These are phyloP conservation scores for Oxygymnocypris stewartii DNA, from an alignment of 2,113 vertebrate species.

Conservation along the genomic window DNA sequence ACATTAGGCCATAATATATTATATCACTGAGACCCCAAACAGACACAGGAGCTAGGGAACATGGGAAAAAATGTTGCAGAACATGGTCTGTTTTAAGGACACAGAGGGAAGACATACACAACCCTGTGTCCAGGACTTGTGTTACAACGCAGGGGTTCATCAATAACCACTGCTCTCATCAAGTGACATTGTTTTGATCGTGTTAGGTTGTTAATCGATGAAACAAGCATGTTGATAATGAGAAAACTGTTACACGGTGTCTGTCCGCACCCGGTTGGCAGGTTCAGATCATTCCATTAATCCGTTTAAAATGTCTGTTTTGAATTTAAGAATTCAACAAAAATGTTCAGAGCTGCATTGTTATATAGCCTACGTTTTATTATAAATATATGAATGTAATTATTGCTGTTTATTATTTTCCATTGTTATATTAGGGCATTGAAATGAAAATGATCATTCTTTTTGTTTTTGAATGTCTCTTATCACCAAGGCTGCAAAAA, in stretches of 20 bases:
- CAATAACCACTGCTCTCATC: not conserved
- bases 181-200: not conserved
- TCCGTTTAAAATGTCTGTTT: not conserved
- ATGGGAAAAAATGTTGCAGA: not conserved
- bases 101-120: not conserved
- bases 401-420: too few species aligned
- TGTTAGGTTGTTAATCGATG: not conserved
- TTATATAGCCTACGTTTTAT: too few species aligned
- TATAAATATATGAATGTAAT: too few species aligned
- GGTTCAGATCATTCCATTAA: not conserved
- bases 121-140: not conserved
- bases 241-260: not conserved
- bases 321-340: not conserved
- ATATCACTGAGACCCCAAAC: constrained; percentile 30
- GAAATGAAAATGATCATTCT: too few species aligned
- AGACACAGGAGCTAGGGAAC: not conserved
- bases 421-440: too few species aligned
- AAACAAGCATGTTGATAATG: not conserved
- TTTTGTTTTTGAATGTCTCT: too few species aligned
- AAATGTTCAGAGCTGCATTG: too few species aligned
- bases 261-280: not conserved
- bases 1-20: not conserved
- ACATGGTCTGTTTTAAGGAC: not conserved
- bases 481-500: too few species aligned
- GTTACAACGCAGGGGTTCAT: not conserved